Evolutionary conservation across 2,113 vertebrate species (phyloP).

Genomic region (Pandion haliaetus): DNA sequence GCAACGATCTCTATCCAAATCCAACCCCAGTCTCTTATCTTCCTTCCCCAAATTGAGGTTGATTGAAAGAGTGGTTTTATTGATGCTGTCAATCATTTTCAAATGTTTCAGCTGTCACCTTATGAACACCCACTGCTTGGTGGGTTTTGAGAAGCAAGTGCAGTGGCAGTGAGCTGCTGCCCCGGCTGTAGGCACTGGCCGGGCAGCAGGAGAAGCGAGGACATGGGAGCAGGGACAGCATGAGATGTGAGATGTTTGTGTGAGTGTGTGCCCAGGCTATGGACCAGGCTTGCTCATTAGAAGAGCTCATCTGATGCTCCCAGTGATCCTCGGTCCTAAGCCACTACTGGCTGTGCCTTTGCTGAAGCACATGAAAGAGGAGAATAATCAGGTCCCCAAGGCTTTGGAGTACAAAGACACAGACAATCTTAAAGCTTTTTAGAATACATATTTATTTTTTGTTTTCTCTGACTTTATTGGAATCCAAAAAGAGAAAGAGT

Average conservation of each 20-base stretch:
- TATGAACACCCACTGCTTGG: neutral
- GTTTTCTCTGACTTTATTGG: neutral
- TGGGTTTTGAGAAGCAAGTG: neutral
- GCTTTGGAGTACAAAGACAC: neutral
- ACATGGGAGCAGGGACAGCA: accelerated
- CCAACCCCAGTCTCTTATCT: neutral
- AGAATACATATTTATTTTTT: neutral
- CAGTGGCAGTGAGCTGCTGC: accelerated
- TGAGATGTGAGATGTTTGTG: neutral
- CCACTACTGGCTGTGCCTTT: neutral
- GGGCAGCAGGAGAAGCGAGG: neutral
- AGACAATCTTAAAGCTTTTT: neutral
- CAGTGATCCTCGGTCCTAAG: neutral
- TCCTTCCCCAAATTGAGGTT: neutral
- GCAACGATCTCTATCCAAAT: neutral
- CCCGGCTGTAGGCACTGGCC: no score
- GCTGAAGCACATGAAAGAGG: neutral
- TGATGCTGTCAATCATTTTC: neutral
- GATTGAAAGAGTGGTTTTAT: neutral
- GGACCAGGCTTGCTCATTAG: neutral
- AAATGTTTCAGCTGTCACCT: neutral
- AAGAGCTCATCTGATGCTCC: neutral
- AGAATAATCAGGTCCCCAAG: neutral
- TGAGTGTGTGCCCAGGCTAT: accelerated
- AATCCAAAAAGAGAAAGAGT: neutral